These are phyloP conservation scores for Artemia sinica DNA, from an alignment of 2,888 invertebrate species.

Conservation along the genomic window DNA sequence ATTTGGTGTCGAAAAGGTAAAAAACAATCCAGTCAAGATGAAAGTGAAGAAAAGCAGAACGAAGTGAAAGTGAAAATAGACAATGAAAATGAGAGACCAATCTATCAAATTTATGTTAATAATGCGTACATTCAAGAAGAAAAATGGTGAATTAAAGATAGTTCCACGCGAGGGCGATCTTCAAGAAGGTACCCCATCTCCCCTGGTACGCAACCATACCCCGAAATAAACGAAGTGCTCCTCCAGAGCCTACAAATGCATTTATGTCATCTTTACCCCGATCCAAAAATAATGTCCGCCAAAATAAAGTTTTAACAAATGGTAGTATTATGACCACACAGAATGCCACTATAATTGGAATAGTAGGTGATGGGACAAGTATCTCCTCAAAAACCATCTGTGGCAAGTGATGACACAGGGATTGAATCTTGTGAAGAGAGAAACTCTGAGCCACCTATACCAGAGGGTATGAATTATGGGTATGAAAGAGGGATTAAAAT, in stretches of 20 bases:
- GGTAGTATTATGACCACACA: conserved; percentile 20
- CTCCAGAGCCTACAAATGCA: conserved; percentile 1
- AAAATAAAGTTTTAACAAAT: conserved; percentile 22
- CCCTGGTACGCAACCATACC: conserved; percentile 21
- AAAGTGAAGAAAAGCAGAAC: conserved; percentile 20
- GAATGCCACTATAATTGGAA: neutral
- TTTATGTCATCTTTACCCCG: conserved; percentile 21
- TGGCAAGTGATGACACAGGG: conserved; percentile 22
- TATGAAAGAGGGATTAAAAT: conserved; percentile 6
- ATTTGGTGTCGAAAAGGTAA: conserved; percentile 26
- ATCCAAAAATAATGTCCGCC: conserved; percentile 16
- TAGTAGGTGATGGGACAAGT: conserved; percentile 19
- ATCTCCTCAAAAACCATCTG: conserved; percentile 22
- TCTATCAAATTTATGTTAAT: conserved; percentile 26
- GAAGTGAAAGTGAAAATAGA: neutral
- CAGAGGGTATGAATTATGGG: conserved; percentile 2
- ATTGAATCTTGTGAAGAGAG: conserved; percentile 19
- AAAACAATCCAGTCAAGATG: conserved; percentile 23
- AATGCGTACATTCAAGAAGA: conserved; percentile 26
- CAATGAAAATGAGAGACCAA: conserved; percentile 22
- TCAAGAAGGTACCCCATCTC: conserved; percentile 12
- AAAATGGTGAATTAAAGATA: conserved; percentile 25
- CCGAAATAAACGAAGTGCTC: conserved; percentile 10
- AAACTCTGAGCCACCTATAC: conserved; percentile 18
- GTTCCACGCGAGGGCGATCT: conserved; percentile 19